Conservation (phyloP, 2,113 vertebrate genomes). For the Sceloporus tristichus region DNA sequence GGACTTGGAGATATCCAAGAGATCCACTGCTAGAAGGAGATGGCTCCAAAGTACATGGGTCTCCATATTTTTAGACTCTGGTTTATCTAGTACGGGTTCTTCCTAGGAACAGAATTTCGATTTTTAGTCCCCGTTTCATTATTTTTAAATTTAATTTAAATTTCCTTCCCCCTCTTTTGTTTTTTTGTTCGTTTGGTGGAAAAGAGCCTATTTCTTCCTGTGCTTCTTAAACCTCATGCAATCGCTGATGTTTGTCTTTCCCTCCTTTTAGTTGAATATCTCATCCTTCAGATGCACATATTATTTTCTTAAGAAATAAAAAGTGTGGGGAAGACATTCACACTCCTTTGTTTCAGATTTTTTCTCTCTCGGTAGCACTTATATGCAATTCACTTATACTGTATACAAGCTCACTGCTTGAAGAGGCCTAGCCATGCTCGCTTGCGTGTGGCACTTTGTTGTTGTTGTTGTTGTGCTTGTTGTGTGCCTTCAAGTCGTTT, state of each 20-base stretch:
- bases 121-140: background rate
- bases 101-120: background rate
- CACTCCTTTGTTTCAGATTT: no score
- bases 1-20: background rate
- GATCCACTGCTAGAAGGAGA: background rate
- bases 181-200: background rate
- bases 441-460: no score
- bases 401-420: background rate
- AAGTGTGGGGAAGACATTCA: background rate
- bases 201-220: background rate
- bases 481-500: no score
- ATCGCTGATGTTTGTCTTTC: background rate
- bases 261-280: slow-evolving; percentile 21
- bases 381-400: no score
- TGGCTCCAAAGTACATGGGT: background rate
- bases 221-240: slow-evolving; percentile 31
- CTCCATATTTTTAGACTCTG: background rate
- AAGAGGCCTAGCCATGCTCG: no score
- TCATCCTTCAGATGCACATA: slow-evolving; percentile 57
- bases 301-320: slow-evolving; percentile 20
- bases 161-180: background rate
- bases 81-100: background rate
- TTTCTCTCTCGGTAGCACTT: no score
- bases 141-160: background rate
- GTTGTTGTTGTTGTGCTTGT: no score